Base-by-base conservation (phyloP, 23 tunicate genomes). In the Halocynthia roretzi region DNA sequence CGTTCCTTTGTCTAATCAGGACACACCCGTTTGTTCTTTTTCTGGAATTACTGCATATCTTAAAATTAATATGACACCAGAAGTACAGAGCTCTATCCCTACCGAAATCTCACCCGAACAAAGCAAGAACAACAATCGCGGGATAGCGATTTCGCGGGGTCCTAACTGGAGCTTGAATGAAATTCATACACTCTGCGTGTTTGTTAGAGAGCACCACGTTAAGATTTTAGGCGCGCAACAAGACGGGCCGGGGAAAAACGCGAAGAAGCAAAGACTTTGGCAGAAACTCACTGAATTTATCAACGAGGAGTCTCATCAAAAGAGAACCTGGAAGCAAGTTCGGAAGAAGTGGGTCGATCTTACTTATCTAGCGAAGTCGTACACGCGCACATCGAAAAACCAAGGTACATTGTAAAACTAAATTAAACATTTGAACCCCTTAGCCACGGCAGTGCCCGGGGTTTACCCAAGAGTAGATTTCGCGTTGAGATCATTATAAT, bases 331-430 rank as follows among this genome's bases (percentile, higher is more conserved):
- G 95, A 83, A 55, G 23, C 95, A 88, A 78, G 95, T 88, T 21
- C 81, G 95, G 5, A 88, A 88, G 68, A 88, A 88, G 54, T 88
- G 95, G 95, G 86, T 84, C 54, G 95, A 88, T 66, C 82, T 88
- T 7, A 70, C 87, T 6, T 88, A 88, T 56, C 65, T 54, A 7
- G 83, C 77, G 56, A 84, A 80, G 53, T 63, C 52, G 5, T 61
- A 62, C 62, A 73, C 63, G 49, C 61, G 64, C 18, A 74, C 10
- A 0, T 54, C 50, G 2, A 54, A 11, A 10, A 56, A 20, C 2
- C 71, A 67, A 67, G 44, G 44, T 31, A 31, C 44, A 31, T 31
- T 31, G 44, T 4, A 31, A 31, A 31, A 31, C 44, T 31, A 31
- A 31, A 4, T 31, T 31, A 1, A 31, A 31, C 44, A 31, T 31